Evolutionary conservation across 2,888 invertebrate genomes (phyloP).

Genomic region (Leptinotarsa juncta): DNA sequence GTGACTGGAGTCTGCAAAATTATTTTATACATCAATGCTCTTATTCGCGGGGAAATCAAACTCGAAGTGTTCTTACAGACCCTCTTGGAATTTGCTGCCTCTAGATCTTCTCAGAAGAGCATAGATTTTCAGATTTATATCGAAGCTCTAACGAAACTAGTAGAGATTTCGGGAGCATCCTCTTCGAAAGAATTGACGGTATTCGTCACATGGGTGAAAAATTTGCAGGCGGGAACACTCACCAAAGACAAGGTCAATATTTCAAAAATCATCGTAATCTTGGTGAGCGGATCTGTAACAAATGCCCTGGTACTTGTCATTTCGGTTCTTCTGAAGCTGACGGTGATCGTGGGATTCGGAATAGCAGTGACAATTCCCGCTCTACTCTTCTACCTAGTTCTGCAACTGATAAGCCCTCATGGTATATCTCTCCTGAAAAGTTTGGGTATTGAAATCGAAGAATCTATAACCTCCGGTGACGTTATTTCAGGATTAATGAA

Average conservation of each 20-base stretch:
- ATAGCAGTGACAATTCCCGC: constrained; percentile 35
- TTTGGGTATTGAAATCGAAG: constrained; percentile 33
- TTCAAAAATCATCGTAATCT: constrained; percentile 32
- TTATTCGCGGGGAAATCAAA: constrained; percentile 29
- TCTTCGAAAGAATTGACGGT: constrained; percentile 22
- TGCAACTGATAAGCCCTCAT: constrained; percentile 24
- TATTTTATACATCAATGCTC: constrained; percentile 26
- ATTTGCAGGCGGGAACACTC: constrained; percentile 34
- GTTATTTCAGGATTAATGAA: constrained; percentile 13
- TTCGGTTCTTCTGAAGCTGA: constrained; percentile 33
- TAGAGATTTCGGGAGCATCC: constrained; percentile 21
- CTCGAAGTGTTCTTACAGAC: constrained; percentile 34
- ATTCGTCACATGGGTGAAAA: constrained; percentile 30
- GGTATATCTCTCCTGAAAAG: constrained; percentile 35
- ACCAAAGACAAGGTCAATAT: constrained; percentile 36
- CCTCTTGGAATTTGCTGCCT: constrained; percentile 35
- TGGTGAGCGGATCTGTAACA: constrained; percentile 22
- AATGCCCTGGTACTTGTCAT: constrained; percentile 31
- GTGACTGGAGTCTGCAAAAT: constrained; percentile 43
- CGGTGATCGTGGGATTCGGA: constrained; percentile 21
- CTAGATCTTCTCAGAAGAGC: not conserved
- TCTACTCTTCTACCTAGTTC: constrained; percentile 36
- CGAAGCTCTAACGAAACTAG: constrained; percentile 34
- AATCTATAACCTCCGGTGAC: constrained; percentile 11
- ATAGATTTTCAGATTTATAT: constrained; percentile 31